A percentile compares a stretch with the other conserved stretches of the same genome.
Evolutionary conservation across 2,113 vertebrate genomes (phyloP).

Genomic region (Sinocyclocheilus anshuiensis): DNA sequence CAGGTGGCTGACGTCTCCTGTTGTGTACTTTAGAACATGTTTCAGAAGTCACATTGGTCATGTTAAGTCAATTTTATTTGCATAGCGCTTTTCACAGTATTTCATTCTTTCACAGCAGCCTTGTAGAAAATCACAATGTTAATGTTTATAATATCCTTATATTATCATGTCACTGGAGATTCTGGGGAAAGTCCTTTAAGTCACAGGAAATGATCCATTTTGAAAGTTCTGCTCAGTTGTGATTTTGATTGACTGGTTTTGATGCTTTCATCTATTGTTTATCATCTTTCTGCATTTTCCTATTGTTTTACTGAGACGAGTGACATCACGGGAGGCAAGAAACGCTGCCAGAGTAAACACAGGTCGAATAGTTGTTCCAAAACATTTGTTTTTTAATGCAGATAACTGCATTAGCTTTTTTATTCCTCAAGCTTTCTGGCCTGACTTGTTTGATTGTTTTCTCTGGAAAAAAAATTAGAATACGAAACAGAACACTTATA

Average conservation of each 20-base stretch:
- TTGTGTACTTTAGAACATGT: too few species aligned
- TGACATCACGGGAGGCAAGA: not conserved
- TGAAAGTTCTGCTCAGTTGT: not conserved
- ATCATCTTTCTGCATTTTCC: not conserved
- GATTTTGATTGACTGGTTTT: not conserved
- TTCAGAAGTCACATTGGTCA: too few species aligned
- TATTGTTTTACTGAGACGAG: not conserved
- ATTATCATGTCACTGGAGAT: slow-evolving; percentile 3
- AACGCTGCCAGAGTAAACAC: not conserved
- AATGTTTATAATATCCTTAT: not conserved
- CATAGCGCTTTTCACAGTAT: not conserved
- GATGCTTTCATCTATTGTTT: not conserved
- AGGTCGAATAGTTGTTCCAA: not conserved
- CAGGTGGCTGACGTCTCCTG: not conserved
- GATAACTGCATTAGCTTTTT: not conserved
- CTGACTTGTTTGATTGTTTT: not conserved
- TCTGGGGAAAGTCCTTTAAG: not conserved
- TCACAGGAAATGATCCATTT: not conserved
- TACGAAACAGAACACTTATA: not conserved
- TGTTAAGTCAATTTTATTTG: not conserved
- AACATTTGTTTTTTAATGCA: not conserved
- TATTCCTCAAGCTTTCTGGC: not conserved
- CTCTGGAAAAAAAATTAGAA: not conserved
- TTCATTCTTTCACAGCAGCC: not conserved
- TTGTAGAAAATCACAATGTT: not conserved